Conservation (phyloP, 2,888 invertebrate genomes). For the Leptopilina syphax region DNA sequence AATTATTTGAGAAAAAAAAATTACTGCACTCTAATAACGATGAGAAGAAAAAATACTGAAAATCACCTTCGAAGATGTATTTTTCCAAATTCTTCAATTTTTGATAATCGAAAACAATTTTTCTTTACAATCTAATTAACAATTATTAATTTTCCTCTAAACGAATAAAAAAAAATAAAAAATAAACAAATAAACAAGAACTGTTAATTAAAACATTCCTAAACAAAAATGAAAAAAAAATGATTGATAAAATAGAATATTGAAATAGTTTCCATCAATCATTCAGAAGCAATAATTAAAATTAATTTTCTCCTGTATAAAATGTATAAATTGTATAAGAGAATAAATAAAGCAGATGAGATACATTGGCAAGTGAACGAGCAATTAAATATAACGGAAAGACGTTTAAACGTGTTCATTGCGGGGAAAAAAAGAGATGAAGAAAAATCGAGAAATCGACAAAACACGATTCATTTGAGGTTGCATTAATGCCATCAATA, state of each 20-base stretch:
- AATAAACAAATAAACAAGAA: too few relatives aligned
- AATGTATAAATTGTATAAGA: too few relatives aligned
- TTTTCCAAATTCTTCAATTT: too few relatives aligned
- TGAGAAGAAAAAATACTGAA: background rate
- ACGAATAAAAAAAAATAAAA: too few relatives aligned
- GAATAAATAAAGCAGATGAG: constrained; percentile 6
- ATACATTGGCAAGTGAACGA: background rate
- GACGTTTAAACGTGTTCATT: constrained; percentile 8
- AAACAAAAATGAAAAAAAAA: too few relatives aligned
- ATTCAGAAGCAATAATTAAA: background rate
- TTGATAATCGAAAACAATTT: background rate
- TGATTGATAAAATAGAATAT: too few relatives aligned
- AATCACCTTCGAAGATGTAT: background rate
- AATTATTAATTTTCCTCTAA: too few relatives aligned
- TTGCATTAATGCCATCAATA: constrained; percentile 10
- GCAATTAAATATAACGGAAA: constrained; percentile 36
- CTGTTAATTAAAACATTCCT: too few relatives aligned
- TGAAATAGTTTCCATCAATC: background rate
- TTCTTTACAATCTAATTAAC: too few relatives aligned
- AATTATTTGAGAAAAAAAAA: constrained; percentile 5
- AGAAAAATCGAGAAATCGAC: constrained; percentile 17
- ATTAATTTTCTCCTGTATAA: background rate
- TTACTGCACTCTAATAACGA: constrained; percentile 31
- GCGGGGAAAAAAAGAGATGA: background rate
- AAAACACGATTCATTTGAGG: constrained; percentile 24